Conservation (phyloP, 2,797 vertebrate species). For the Macroramphosus scolopax region DNA sequence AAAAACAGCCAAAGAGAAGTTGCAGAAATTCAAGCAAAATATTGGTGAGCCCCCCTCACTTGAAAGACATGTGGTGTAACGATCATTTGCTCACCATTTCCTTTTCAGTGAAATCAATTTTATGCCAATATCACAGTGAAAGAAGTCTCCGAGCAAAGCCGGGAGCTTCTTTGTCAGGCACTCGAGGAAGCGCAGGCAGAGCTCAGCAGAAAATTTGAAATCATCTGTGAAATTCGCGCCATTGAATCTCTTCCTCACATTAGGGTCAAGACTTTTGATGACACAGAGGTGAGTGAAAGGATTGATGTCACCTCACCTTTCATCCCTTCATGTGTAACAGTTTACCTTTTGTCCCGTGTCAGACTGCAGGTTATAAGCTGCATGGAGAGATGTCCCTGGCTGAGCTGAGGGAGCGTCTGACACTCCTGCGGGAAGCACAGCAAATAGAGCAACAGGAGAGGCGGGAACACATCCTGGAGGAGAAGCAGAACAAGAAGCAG, state of each 20-base stretch:
- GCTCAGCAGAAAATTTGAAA: conserved; percentile 77
- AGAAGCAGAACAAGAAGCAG: conserved; percentile 81
- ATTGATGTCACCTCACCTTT: not conserved
- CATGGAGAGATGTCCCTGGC: conserved; percentile 90
- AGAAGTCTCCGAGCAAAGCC: conserved; percentile 83
- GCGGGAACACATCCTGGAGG: conserved; percentile 80
- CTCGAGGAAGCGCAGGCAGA: conserved; percentile 80
- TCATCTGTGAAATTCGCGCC: conserved; percentile 81
- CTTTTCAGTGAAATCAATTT: conserved; percentile 21
- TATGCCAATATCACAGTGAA: conserved; percentile 76
- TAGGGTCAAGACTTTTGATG: conserved; percentile 80
- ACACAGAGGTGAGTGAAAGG: conserved; percentile 82
- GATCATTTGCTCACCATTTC: not conserved
- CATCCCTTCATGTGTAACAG: not conserved
- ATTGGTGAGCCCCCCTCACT: conserved; percentile 74
- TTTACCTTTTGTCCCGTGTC: not conserved
- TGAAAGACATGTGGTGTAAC: not conserved
- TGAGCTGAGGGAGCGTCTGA: conserved; percentile 86
- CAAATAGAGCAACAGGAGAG: conserved; percentile 78
- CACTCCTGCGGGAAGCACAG: conserved; percentile 77
- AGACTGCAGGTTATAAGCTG: conserved; percentile 85
- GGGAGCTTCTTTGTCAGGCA: conserved; percentile 75
- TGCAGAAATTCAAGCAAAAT: conserved; percentile 81
- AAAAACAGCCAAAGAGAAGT: conserved; percentile 78
- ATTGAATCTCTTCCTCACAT: conserved; percentile 75